Base-by-base conservation (phyloP, 2,113 vertebrate genomes). In the Scomber colias region DNA sequence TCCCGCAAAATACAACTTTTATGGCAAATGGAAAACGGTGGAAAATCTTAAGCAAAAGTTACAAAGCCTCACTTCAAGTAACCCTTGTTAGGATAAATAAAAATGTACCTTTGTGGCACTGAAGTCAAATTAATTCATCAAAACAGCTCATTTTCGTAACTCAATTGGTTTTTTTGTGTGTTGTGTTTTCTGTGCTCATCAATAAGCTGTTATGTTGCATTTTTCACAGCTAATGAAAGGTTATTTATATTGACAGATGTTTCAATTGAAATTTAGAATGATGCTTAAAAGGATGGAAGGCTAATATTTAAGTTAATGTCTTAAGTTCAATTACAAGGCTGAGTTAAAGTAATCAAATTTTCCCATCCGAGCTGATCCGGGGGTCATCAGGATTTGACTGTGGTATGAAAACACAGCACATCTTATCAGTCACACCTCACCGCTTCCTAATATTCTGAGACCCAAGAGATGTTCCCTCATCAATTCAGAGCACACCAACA, bases 401-500 rank as follows among this genome's bases (percentile, higher is more conserved):
- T 24, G 21, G 35, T 16, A 46, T 64, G 21, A 71, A 64, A 82
- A 11, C 21, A 5, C 44, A 19, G 35, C 17, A 63, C 16, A 53
- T 71, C n/a, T 63, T 21, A 31, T 6, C n/a, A 64, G 51, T 30
- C 56, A 78, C 16, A 55, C 48, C 4, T 54, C 57, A 57, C 11
- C 35, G 11, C 11, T 53, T 45, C 21, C 11, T 17, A 54, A 35
- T 56, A 21, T 64, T 61, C 24, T 61, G 11, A 77, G 50, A 3
- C 50, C 46, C 3, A 13, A n/a, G 62, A 75, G 75, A 64, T 7
- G 11, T 60, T 65, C 7, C 49, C 48, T 56, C 67, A 80, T 84
- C 40, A 51, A 68, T 76, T 78, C 79, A 24, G 17, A 67, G 46
- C 65, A 79, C 75, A 80, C 51, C 40, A 55, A 61, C 61, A 64